A percentile compares a stretch with the other conserved stretches of the same genome.
These are phyloP conservation scores for Gandaritis pyraliata DNA, from an alignment of 2,888 invertebrate genomes.

Conservation along the genomic window DNA sequence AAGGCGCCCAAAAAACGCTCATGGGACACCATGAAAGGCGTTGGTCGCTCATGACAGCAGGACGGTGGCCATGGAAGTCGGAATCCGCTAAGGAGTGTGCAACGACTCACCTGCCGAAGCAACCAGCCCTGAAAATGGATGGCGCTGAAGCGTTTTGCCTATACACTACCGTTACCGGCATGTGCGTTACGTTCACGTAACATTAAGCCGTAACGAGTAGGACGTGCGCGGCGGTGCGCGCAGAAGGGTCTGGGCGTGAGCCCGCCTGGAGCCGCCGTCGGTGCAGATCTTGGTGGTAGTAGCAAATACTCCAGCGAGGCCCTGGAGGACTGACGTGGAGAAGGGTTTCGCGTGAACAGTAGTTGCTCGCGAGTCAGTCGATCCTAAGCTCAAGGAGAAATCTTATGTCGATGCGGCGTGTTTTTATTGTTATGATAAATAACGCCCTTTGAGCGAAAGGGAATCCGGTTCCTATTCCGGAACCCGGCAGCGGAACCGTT, in stretches of 20 bases:
- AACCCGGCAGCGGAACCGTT: too few relatives aligned
- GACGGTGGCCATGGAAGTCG: conserved; percentile 52
- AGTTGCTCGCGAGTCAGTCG: conserved; percentile 84
- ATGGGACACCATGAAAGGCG: conserved; percentile 49
- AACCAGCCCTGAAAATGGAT: conserved; percentile 88
- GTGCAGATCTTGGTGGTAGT: conserved; percentile 88
- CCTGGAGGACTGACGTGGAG: conserved; percentile 85
- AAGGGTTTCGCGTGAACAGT: conserved; percentile 80
- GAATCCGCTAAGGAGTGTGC: conserved; percentile 19
- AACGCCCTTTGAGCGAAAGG: too few relatives aligned
- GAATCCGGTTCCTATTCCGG: too few relatives aligned
- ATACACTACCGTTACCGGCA: too few relatives aligned
- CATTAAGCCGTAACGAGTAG: too few relatives aligned
- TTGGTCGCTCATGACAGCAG: conserved; percentile 79
- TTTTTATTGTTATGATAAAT: too few relatives aligned
- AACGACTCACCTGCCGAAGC: conserved; percentile 87
- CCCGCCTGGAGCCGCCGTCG: conserved; percentile 80
- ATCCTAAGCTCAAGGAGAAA: conserved; percentile 83
- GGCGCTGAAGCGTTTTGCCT: conserved; percentile 73
- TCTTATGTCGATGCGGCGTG: too few relatives aligned
- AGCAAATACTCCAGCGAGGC: conserved; percentile 88
- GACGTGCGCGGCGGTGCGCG: conserved; percentile 68
- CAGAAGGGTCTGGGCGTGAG: conserved; percentile 84
- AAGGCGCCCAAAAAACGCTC: conserved; percentile 87
- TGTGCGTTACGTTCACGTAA: too few relatives aligned